phyloP scores from a whole-genome alignment of 2,113 vertebrate genomes.

The Phalacrocorax brasilianus region DNA sequence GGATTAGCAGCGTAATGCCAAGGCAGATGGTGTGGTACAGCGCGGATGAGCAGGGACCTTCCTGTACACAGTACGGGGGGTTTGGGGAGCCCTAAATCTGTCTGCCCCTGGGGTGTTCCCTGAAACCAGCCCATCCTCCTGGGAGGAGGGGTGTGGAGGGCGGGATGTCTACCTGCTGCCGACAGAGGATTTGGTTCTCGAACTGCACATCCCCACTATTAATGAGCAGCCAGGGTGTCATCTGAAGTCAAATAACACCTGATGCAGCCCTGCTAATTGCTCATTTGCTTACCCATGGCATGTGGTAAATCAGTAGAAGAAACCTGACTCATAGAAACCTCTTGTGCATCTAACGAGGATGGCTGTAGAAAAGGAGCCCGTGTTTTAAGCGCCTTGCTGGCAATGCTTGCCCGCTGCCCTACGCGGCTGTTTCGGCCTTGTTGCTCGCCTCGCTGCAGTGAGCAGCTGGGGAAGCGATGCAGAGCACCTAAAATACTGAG shows the following conservation, averaged over 20 bases:
- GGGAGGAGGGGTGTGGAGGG: not conserved
- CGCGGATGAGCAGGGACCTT: not conserved
- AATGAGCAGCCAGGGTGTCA: not conserved
- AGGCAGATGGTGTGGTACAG: not conserved
- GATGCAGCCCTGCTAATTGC: constrained; percentile 12
- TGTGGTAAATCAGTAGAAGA: not conserved
- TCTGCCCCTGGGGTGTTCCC: not conserved
- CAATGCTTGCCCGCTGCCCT: not conserved
- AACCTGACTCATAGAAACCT: not conserved
- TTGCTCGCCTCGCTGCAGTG: not conserved
- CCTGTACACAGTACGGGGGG: not conserved
- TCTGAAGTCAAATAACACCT: not conserved
- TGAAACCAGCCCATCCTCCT: not conserved
- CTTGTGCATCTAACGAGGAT: not conserved
- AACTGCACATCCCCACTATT: not conserved
- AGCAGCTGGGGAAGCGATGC: not conserved
- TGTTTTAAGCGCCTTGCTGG: not conserved
- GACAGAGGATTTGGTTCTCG: not conserved
- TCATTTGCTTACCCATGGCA: not conserved
- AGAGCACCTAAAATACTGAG: not conserved
- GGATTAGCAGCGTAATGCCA: not conserved
- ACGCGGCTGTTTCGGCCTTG: fast-evolving
- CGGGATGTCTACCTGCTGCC: not conserved
- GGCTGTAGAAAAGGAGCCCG: not conserved
- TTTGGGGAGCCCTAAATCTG: not conserved